A percentile compares a stretch with the other conserved stretches of the same genome.
These are phyloP conservation scores for Pachycephala philippinensis DNA, from an alignment of 2,113 vertebrate genomes.

Conservation along the genomic window DNA sequence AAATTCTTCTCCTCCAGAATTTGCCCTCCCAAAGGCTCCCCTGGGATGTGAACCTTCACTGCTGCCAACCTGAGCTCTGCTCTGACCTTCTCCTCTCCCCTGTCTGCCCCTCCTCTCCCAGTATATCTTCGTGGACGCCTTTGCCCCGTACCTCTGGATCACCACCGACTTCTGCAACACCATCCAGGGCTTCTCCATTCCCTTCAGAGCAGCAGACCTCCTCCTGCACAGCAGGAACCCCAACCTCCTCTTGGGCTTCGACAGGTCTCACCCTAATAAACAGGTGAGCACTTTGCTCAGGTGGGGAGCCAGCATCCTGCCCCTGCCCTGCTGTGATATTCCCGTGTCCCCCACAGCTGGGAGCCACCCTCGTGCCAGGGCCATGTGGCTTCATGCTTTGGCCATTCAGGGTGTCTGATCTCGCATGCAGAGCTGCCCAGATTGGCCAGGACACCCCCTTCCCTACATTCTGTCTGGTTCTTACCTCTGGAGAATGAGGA, in stretches of 20 bases:
- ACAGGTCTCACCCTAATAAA: conserved; percentile 91
- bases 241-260: conserved; percentile 88
- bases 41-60: accelerated
- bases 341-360: neutral
- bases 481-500: neutral
- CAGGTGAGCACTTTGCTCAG: conserved; percentile 74
- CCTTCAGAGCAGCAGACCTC: conserved; percentile 90
- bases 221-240: conserved; percentile 85
- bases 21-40: neutral
- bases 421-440: neutral
- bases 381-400: neutral
- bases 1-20: neutral
- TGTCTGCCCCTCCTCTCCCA: conserved; percentile 36
- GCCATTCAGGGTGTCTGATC: neutral
- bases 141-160: conserved; percentile 89
- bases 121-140: conserved; percentile 93
- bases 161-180: conserved; percentile 90
- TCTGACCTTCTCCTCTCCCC: neutral
- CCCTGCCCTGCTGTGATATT: neutral
- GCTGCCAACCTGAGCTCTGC: neutral
- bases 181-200: conserved; percentile 84
- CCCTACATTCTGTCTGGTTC: neutral
- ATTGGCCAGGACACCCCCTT: neutral
- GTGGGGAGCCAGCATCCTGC: accelerated
- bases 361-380: neutral